Conservation (phyloP, 30 jellyfish, hydroid and myxozoan genomes). For the Pelagia noctiluca region DNA sequence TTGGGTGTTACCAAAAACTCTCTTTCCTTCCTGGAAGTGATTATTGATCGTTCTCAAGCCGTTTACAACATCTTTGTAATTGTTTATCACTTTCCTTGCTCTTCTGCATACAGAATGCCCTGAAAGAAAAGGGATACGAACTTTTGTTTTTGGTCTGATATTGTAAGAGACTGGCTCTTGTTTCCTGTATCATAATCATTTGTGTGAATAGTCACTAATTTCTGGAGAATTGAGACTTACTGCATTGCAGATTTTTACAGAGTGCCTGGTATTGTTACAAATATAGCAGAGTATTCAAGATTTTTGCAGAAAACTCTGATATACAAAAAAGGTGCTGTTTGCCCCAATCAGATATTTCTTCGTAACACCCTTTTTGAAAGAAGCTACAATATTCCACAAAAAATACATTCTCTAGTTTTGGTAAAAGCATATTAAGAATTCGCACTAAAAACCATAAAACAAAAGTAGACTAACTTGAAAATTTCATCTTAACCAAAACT, state of each 20-base stretch:
- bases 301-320: no score
- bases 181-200: not conserved
- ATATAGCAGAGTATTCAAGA: not conserved
- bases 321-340: no score
- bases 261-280: not conserved
- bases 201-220: not conserved
- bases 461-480: no score
- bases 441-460: no score
- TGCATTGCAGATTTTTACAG: not conserved
- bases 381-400: no score
- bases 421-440: no score
- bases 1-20: not conserved
- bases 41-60: not conserved
- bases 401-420: no score
- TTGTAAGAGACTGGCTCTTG: not conserved
- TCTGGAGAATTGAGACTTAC: not conserved
- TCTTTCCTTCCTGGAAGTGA: not conserved
- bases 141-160: not conserved
- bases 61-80: not conserved
- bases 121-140: not conserved
- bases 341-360: no score
- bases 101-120: not conserved
- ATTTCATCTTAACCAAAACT: no score
- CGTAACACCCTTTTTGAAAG: no score
- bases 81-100: not conserved